Percentiles rank a stretch among this genome's conserved stretches.
phyloP scores from a whole-genome alignment of 2,797 vertebrate genomes.

The Sciurus carolinensis region DNA sequence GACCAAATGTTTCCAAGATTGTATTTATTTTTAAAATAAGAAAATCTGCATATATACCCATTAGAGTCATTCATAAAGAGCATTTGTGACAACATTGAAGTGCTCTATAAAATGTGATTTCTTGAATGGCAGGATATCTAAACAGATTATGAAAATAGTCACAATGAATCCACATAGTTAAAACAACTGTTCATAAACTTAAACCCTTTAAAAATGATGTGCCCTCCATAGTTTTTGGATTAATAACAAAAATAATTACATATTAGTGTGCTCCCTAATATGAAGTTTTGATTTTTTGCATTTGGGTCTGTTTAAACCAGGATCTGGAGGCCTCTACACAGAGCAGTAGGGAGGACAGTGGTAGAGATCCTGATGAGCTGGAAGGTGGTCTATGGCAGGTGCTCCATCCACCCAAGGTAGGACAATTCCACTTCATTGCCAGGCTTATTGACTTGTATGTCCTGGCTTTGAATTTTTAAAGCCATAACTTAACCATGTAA shows the following conservation, averaged over 20 bases:
- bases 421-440: not conserved
- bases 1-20: conserved; percentile 32
- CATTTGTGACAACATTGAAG: not conserved
- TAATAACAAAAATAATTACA: conserved; percentile 18
- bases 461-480: conserved; percentile 40
- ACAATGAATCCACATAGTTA: not conserved
- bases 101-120: conserved; percentile 8
- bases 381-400: not conserved
- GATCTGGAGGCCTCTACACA: not conserved
- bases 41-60: not conserved
- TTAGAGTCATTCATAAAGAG: not conserved
- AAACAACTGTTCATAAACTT: not conserved
- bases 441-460: not conserved
- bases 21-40: not conserved
- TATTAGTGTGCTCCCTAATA: not conserved
- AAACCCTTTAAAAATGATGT: conserved; percentile 12
- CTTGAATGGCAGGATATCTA: not conserved
- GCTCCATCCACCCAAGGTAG: not conserved
- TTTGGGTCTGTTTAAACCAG: not conserved
- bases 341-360: not conserved
- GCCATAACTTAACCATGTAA: conserved; percentile 1
- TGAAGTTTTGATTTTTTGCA: not conserved
- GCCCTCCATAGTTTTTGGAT: not conserved
- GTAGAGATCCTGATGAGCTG: not conserved
- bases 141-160: conserved; percentile 51